Conservation (phyloP, 2,113 vertebrate genomes). For the Corvus cornix region DNA sequence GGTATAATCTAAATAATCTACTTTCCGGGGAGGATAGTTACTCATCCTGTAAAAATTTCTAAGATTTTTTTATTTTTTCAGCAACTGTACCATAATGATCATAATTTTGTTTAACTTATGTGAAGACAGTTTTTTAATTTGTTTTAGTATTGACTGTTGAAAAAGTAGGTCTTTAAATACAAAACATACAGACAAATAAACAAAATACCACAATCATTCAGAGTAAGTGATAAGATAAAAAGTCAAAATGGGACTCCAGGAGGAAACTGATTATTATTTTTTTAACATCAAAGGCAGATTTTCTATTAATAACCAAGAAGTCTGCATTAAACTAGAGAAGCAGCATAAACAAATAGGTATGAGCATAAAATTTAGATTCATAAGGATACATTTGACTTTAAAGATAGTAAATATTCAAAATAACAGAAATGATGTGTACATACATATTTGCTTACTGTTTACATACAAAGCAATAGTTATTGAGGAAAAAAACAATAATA, state of each 20-base stretch:
- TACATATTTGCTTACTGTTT: not conserved
- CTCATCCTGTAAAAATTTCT: not conserved
- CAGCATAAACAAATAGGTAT: not conserved
- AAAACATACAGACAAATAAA: not conserved
- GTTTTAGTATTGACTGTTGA: not conserved
- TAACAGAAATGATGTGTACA: not conserved
- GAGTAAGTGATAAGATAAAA: not conserved
- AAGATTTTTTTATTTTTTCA: not conserved
- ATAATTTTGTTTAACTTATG: not conserved
- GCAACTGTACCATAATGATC: not conserved
- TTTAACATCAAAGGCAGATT: not conserved
- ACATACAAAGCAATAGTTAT: not conserved
- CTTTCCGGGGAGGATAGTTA: not conserved
- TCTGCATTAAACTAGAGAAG: not conserved
- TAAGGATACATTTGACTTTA: not conserved
- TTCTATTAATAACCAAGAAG: not conserved
- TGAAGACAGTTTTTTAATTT: not conserved
- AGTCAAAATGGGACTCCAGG: not conserved
- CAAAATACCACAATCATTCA: too few relatives aligned
- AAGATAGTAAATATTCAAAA: not conserved
- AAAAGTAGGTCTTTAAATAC: not conserved
- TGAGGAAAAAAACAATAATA: not conserved
- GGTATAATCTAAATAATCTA: not conserved
- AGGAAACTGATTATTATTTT: not conserved
- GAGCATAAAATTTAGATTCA: not conserved